Evolutionary conservation across 1,140 invertebrate species (phyloP), one percentile per base, ranked within the genome.

Genomic region (Aphidius gifuensis): DNA sequence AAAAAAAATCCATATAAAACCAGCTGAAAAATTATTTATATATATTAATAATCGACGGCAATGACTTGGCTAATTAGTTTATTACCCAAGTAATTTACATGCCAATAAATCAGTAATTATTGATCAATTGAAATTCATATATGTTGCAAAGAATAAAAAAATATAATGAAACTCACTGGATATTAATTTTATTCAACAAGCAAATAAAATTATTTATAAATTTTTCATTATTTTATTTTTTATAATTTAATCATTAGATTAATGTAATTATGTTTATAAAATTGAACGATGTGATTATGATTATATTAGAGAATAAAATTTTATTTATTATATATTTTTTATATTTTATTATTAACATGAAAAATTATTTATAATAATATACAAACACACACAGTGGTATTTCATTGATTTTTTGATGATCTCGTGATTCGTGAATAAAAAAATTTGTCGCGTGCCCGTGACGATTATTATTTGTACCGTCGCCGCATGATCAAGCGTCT

Each of bases 51-150:
- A 60, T 67, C 63, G 62, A 49, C 51, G 67, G 68, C 70, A 72
- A 72, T 71, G 71, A 72, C 59, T 71, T 66, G 68, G 67, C 73
- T 75, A 75, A 75, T 75, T 75, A 73, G 71, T 74, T 75, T 74
- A 74, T 75, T 74, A 68, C 69, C 64, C 65, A 39, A 69, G 65
- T 70, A 68, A 75, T 74, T 75, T 71, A 63, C 71, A 72, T 71
- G 60, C 58, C 54, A 65, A 64, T 71, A 73, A 75, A 73, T 74
- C 66, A 65, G 60, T 55, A n/a, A 59, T 59, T 45, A 48, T 6
- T 49, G 3, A 49, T 8, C 44, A 45, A 45, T 16, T 16, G 16
- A 9, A 45, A n/a, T n/a, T 49, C 11, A n/a, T n/a, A 9, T n/a
- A 16, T 16, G 16, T 16, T 16, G 16, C 16, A 16, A 16, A 16